phyloP scores from a whole-genome alignment of 1,140 invertebrate species.

The Meloidogyne exigua region DNA sequence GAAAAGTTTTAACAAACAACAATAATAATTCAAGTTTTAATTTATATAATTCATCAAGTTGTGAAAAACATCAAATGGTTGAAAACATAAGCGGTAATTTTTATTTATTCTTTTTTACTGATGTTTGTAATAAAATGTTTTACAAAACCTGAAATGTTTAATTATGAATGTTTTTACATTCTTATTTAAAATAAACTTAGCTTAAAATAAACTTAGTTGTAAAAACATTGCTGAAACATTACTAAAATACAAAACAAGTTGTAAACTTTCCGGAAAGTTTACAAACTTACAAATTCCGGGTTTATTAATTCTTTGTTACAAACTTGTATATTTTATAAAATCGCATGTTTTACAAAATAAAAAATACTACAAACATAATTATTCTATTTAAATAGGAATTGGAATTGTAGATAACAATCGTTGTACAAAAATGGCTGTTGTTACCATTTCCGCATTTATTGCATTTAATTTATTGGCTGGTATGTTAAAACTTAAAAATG shows the following conservation, averaged over 20 bases:
- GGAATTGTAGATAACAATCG: slow-evolving; percentile 34
- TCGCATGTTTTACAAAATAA: not conserved
- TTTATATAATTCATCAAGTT: not conserved
- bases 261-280: not conserved
- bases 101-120: not conserved
- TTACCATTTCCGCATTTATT: slow-evolving; percentile 56
- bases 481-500: slow-evolving; percentile 42
- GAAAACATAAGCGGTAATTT: not conserved
- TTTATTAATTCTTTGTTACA: too few species aligned
- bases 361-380: not conserved
- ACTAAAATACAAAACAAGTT: not conserved
- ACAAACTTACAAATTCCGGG: not conserved
- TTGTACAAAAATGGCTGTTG: slow-evolving; percentile 61
- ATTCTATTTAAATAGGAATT: not conserved
- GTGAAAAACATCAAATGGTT: not conserved
- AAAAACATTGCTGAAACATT: too few species aligned
- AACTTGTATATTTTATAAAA: too few species aligned
- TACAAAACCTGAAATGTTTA: not conserved
- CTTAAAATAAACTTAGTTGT: too few species aligned
- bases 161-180: not conserved
- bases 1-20: not conserved
- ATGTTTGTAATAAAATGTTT: not conserved
- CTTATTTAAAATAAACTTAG: too few species aligned
- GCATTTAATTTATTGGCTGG: slow-evolving; percentile 62
- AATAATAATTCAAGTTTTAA: not conserved